Percentiles rank a stretch among this genome's conserved stretches.
Conservation (phyloP, 2,888 invertebrate species). For the Eupeodes luniger region DNA sequence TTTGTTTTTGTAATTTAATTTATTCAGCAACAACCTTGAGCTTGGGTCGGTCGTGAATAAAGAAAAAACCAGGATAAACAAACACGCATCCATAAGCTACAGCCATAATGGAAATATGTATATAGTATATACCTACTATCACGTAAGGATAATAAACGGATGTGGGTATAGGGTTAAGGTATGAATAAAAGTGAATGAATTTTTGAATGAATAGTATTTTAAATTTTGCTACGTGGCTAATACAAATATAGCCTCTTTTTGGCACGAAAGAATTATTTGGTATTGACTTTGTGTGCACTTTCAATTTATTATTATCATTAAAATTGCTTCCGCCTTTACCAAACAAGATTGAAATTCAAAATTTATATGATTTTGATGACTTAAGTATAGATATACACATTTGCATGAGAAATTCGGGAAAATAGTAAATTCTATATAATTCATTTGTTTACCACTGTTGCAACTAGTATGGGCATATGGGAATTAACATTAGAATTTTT, state of each 20-base stretch:
- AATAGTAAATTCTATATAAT: too few relatives aligned
- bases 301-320: too few relatives aligned
- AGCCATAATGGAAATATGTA: not conserved
- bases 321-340: too few relatives aligned
- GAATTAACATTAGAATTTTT: too few relatives aligned
- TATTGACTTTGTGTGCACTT: not conserved
- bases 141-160: not conserved
- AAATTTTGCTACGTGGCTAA: too few relatives aligned
- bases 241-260: not conserved
- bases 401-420: too few relatives aligned
- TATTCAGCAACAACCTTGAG: conserved; percentile 13
- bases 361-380: too few relatives aligned
- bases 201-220: conserved; percentile 26
- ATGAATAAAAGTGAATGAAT: conserved; percentile 13
- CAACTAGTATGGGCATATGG: too few relatives aligned
- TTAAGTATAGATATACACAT: too few relatives aligned
- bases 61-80: conserved; percentile 9
- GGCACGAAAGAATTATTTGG: conserved; percentile 1
- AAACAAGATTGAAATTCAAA: too few relatives aligned
- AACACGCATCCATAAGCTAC: conserved; percentile 1
- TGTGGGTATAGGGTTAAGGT: not conserved
- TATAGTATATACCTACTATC: too few relatives aligned
- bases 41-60: not conserved
- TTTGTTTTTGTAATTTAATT: not conserved
- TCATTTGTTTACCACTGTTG: too few relatives aligned